Conservation (phyloP, 2,113 vertebrate genomes). For the Solea solea region DNA sequence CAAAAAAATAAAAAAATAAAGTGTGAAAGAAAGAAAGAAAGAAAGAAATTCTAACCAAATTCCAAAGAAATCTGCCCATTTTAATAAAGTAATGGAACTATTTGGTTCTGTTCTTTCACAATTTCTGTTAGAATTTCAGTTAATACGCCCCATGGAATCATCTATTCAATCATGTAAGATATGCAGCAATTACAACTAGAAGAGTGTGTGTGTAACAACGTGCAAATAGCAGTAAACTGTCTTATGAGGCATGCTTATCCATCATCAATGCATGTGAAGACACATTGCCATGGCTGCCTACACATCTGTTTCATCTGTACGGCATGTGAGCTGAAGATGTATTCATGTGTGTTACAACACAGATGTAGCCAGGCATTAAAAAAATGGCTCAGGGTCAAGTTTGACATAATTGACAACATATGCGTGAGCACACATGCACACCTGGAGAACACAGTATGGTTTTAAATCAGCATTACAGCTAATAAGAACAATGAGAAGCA, state of each 20-base stretch:
- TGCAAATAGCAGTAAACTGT: neutral
- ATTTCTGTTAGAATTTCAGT: too few species aligned
- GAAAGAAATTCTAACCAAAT: too few species aligned
- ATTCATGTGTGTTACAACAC: neutral
- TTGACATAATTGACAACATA: neutral
- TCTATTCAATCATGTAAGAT: too few species aligned
- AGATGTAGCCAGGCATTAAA: neutral
- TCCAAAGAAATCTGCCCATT: too few species aligned
- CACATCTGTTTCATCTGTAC: slow-evolving; percentile 23
- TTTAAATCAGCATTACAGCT: neutral
- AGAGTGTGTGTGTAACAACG: too few species aligned
- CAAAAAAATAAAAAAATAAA: too few species aligned
- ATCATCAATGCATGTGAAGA: slow-evolving; percentile 12
- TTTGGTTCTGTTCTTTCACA: too few species aligned
- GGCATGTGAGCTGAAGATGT: neutral
- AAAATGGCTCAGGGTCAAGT: slow-evolving; percentile 9
- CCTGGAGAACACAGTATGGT: neutral
- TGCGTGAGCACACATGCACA: neutral
- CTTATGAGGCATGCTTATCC: neutral
- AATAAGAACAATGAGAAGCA: neutral
- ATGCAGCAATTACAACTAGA: too few species aligned
- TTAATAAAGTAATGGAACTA: too few species aligned
- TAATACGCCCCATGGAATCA: too few species aligned
- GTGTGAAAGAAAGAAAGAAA: too few species aligned
- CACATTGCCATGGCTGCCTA: neutral